Percentiles rank a stretch among this genome's conserved stretches.
Conservation (phyloP, 2,888 invertebrate genomes). For the Lasioglossum zephyrum region DNA sequence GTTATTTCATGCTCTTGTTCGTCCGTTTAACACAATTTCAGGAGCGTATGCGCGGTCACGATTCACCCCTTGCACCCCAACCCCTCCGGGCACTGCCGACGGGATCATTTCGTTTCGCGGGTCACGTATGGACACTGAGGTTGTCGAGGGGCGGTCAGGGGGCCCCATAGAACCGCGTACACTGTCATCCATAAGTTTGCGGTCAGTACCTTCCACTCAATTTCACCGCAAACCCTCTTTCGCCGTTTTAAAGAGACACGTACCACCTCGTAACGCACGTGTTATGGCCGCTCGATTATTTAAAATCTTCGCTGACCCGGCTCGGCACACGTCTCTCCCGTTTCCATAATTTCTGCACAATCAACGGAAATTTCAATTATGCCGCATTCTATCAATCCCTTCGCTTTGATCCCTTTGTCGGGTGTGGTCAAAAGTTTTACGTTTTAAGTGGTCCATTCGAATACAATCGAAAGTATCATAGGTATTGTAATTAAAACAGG, state of each 20-base stretch:
- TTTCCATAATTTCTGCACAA: not conserved
- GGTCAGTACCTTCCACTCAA: not conserved
- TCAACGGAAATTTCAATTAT: not conserved
- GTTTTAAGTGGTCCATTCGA: too few species aligned
- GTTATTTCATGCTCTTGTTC: conserved; percentile 65
- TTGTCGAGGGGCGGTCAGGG: conserved; percentile 6
- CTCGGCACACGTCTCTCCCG: not conserved
- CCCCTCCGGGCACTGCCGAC: not conserved
- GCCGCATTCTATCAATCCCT: too few species aligned
- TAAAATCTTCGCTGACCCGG: not conserved
- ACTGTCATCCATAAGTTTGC: conserved; percentile 12
- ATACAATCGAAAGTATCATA: too few species aligned
- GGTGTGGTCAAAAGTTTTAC: too few species aligned
- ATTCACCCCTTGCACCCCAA: conserved; percentile 9
- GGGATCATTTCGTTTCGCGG: conserved; percentile 31
- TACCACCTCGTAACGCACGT: not conserved
- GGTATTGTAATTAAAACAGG: too few species aligned
- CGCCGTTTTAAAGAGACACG: not conserved
- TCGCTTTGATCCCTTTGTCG: too few species aligned
- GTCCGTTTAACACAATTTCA: conserved; percentile 65
- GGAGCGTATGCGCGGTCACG: conserved; percentile 67
- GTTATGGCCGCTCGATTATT: not conserved
- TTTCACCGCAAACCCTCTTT: not conserved
- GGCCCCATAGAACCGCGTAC: not conserved
- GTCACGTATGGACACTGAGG: conserved; percentile 7